These are phyloP conservation scores for Limnephilus rhombicus DNA, from an alignment of 2,888 invertebrate genomes.

Conservation along the genomic window DNA sequence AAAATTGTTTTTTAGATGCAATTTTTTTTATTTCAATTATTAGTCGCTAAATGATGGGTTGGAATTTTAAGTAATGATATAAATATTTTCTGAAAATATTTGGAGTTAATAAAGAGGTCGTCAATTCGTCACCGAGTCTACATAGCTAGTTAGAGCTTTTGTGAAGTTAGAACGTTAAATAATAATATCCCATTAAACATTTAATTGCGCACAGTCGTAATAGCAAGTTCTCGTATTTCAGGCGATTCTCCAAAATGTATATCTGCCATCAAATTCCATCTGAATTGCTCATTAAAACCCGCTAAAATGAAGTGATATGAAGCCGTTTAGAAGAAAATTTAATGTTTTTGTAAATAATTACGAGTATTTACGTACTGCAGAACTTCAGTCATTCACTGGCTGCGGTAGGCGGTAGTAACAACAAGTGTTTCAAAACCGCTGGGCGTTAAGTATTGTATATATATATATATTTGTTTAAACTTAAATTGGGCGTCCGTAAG, in stretches of 20 bases:
- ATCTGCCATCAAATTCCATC: not conserved
- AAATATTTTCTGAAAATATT: not conserved
- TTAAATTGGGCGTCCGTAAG: no score
- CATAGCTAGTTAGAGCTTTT: not conserved
- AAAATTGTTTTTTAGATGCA: no score
- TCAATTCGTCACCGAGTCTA: not conserved
- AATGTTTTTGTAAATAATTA: not conserved
- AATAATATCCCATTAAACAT: constrained; percentile 23
- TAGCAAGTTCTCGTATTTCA: constrained; percentile 36
- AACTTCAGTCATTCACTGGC: not conserved
- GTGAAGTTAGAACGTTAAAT: not conserved
- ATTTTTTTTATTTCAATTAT: no score
- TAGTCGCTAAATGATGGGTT: not conserved
- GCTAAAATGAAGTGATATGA: constrained; percentile 18
- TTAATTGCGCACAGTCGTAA: constrained; percentile 19
- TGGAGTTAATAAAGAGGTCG: not conserved
- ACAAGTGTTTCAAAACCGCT: not conserved
- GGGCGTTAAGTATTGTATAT: not conserved
- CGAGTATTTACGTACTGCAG: not conserved
- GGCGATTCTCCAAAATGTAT: constrained; percentile 21
- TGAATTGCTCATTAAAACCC: constrained; percentile 19
- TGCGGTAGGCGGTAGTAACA: not conserved
- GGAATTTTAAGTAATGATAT: not conserved
- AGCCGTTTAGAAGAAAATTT: not conserved
- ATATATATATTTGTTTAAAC: no score